phyloP scores from a whole-genome alignment of 2,113 vertebrate species.

The Cyanoramphus novaezelandiae region DNA sequence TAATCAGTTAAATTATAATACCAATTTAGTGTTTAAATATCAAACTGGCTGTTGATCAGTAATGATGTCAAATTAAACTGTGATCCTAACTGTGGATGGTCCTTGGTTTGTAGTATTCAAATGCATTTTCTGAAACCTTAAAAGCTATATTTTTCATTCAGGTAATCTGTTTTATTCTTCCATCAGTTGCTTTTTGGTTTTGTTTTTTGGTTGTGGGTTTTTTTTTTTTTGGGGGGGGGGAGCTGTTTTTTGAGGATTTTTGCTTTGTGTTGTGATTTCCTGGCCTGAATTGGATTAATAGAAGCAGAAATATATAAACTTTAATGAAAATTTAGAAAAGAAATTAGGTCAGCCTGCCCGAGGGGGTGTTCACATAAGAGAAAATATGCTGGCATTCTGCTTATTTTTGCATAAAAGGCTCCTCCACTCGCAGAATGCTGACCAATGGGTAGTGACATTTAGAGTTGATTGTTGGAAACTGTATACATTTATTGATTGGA shows the following conservation, averaged over 20 bases:
- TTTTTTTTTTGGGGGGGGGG: neutral
- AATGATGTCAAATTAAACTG: neutral
- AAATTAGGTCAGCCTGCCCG: neutral
- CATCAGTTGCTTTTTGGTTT: neutral
- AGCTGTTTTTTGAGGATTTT: neutral
- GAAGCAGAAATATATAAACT: neutral
- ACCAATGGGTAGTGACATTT: neutral
- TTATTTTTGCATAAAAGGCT: neutral
- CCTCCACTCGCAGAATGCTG: neutral
- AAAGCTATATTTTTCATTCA: neutral
- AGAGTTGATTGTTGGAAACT: neutral
- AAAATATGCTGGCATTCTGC: neutral
- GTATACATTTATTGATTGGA: neutral
- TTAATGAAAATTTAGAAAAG: neutral
- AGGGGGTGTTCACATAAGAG: neutral
- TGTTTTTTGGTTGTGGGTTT: neutral
- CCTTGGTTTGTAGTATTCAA: neutral
- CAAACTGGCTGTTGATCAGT: neutral
- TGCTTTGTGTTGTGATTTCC: neutral
- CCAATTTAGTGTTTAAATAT: neutral
- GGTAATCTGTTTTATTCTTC: neutral
- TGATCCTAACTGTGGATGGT: neutral
- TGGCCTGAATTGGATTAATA: neutral
- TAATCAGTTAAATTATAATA: neutral
- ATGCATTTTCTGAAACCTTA: neutral